Evolutionary conservation across 1,140 invertebrate genomes (phyloP), one percentile per base, ranked within the genome.

Genomic region (Pachypeltis micranthus): DNA sequence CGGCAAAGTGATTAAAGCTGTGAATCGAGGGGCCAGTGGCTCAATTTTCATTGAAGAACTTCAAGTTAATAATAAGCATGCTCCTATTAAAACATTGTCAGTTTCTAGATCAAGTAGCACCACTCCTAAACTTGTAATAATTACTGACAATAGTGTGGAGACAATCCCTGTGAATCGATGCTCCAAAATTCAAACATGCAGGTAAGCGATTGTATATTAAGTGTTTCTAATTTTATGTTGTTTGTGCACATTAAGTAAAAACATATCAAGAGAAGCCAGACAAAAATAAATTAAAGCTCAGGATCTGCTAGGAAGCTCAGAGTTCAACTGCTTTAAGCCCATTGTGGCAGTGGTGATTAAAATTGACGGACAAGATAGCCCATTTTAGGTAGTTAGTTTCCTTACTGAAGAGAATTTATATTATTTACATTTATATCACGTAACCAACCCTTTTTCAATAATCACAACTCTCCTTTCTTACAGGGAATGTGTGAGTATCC

Each of bases 101-200:
- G 81, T 92, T 12, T 76, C 79, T 63, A 73, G 72, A 25, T 70
- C 71, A 3, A 64, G 68, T 28, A 21, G 78, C 77, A 77, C 24
- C 79, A 78, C 44, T 80, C 82, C 68, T 26, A 91, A 91, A 73
- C 77, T 98, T n/a, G 84, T 98, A 23, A 90, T 96, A 51, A 84
- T 97, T 27, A 91, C 91, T 3, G 85, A 87, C 71, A 87, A 91
- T 62, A 86, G 91, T 71, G 85, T 98, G 62, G 85, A 87, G 66
- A 83, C 90, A 1, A 83, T 97, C 56, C 87, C 90, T 14, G 77
- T 98, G 14, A 87, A 93, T 69, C 85, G 93, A 71, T 98, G 96
- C 34, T 67, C 72, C 61, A 78, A 78, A 72, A 78, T 82, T 62
- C 74, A 76, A 65, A 79, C 81, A 25, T 88, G 88, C 81, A 81